Percentiles rank a stretch among this genome's conserved stretches.
These are phyloP conservation scores for Oreonectes daqikongensis DNA, from an alignment of 2,797 vertebrate genomes.

Conservation along the genomic window DNA sequence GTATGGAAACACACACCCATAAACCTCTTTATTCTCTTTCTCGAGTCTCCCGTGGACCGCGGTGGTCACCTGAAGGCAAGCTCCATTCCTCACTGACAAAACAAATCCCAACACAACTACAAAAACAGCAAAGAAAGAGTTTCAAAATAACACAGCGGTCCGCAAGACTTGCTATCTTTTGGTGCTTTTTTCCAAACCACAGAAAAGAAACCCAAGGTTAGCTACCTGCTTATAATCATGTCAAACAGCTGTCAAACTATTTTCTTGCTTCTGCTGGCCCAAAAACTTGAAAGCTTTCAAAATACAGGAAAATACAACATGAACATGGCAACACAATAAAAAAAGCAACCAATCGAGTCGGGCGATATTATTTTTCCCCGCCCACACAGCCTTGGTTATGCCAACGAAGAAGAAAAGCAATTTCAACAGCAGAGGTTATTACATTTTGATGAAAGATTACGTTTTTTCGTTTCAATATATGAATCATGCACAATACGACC, in stretches of 20 bases:
- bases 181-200: not conserved
- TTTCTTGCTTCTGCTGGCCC: not conserved
- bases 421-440: not conserved
- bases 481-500: not conserved
- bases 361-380: not conserved
- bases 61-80: slow-evolving; percentile 46
- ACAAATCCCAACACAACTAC: slow-evolving; percentile 43
- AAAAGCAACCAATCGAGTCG: not conserved
- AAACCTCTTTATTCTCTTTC: slow-evolving; percentile 35
- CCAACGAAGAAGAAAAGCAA: slow-evolving; percentile 2
- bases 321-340: not conserved
- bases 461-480: not conserved
- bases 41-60: slow-evolving; percentile 37
- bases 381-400: slow-evolving; percentile 8
- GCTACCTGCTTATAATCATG: not conserved
- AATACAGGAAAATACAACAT: slow-evolving; percentile 1
- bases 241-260: slow-evolving; percentile 13
- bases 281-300: not conserved
- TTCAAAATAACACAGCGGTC: slow-evolving; percentile 13
- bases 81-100: slow-evolving; percentile 51
- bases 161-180: not conserved
- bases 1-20: not conserved
- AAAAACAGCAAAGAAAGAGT: slow-evolving; percentile 30
- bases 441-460: not conserved
- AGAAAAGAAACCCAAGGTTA: slow-evolving; percentile 20